A percentile compares a stretch with the other conserved stretches of the same genome.
Conservation (phyloP, 2,797 vertebrate species). For the Schizothorax lantsangensis region DNA sequence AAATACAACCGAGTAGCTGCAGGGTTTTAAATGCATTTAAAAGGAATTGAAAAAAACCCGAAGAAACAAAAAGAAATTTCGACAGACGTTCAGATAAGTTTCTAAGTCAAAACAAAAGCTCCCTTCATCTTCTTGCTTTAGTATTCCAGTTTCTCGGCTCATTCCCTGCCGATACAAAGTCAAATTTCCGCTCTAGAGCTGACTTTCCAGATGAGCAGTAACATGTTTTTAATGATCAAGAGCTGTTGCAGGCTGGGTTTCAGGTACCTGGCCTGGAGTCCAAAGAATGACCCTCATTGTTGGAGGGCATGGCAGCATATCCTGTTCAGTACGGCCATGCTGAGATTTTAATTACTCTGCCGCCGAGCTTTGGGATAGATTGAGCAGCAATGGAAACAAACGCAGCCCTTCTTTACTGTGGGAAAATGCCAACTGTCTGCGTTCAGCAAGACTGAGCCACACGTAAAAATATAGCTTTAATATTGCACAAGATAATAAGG, state of each 20-base stretch:
- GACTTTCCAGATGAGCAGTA: slow-evolving; percentile 62
- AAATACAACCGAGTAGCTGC: not conserved
- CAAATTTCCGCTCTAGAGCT: slow-evolving; percentile 46
- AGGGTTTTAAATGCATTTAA: not conserved
- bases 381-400: slow-evolving; percentile 60
- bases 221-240: slow-evolving; percentile 64
- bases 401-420: slow-evolving; percentile 38
- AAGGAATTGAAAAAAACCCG: not conserved
- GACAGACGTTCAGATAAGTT: not conserved
- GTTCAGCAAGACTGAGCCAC: not conserved
- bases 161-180: slow-evolving; percentile 47
- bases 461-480: not conserved
- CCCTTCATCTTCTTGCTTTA: slow-evolving; percentile 11
- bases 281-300: slow-evolving; percentile 68
- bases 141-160: slow-evolving; percentile 57
- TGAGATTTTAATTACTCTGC: slow-evolving; percentile 66
- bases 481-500: not conserved
- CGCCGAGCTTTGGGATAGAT: slow-evolving; percentile 48
- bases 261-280: slow-evolving; percentile 45
- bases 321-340: slow-evolving; percentile 59
- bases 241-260: slow-evolving; percentile 47
- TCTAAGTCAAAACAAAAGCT: slow-evolving; percentile 19
- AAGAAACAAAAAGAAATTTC: not conserved
- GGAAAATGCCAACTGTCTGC: slow-evolving; percentile 27
- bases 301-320: slow-evolving; percentile 55